These are phyloP conservation scores for Toxotes jaculatrix DNA, from an alignment of 2,113 vertebrate genomes.

Conservation along the genomic window DNA sequence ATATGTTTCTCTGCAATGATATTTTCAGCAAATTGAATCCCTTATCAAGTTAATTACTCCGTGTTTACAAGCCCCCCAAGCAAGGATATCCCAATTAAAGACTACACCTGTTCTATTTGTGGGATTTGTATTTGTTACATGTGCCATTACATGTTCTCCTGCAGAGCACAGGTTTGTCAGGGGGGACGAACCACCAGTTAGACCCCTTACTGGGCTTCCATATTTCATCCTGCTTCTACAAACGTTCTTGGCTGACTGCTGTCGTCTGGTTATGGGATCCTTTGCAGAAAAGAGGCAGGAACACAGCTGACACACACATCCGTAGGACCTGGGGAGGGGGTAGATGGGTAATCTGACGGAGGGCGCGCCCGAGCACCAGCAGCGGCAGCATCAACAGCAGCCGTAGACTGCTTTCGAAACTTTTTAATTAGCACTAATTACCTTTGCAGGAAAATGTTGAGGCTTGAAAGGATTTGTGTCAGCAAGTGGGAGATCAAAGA, in stretches of 20 bases:
- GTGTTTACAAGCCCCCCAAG: constrained; percentile 66
- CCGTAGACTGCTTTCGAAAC: constrained; percentile 94
- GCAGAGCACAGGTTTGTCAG: constrained; percentile 73
- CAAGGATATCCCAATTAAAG: constrained; percentile 75
- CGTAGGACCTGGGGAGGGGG: constrained; percentile 69
- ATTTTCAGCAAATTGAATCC: constrained; percentile 71
- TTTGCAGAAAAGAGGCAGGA: constrained; percentile 68
- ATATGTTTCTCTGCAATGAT: constrained; percentile 64
- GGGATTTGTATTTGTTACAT: constrained; percentile 68
- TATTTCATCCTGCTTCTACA: constrained; percentile 63
- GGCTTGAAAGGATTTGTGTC: constrained; percentile 99
- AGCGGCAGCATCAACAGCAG: constrained; percentile 80
- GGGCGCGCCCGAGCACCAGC: constrained; percentile 57
- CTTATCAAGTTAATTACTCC: constrained; percentile 78
- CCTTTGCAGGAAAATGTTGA: constrained; percentile 98
- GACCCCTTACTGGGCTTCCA: constrained; percentile 77
- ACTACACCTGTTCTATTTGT: constrained; percentile 74
- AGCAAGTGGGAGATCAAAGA: constrained; percentile 99
- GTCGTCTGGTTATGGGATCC: constrained; percentile 64
- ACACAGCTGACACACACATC: constrained; percentile 74
- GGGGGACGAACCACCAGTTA: constrained; percentile 57
- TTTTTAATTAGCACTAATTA: constrained; percentile 99
- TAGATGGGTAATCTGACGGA: constrained; percentile 79
- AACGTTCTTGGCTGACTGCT: constrained; percentile 44
- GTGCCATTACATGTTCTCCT: constrained; percentile 73